phyloP scores from a whole-genome alignment of 2,888 invertebrate species.

The Latrodectus hesperus region DNA sequence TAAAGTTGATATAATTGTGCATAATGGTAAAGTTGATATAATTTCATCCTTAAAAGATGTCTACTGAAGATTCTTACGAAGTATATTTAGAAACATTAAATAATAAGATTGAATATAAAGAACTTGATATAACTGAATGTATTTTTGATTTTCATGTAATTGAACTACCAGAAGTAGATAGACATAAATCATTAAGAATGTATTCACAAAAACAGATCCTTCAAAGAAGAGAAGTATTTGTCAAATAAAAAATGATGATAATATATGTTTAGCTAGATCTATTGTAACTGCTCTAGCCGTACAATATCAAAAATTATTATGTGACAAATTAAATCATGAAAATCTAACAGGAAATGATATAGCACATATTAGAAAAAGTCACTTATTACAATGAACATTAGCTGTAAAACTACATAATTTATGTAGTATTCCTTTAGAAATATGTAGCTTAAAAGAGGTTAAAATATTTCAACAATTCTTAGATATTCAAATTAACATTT shows the following conservation, averaged over 20 bases:
- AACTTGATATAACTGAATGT: neutral
- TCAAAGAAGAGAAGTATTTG: neutral
- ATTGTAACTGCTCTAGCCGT: neutral
- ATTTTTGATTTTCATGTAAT: constrained; percentile 1
- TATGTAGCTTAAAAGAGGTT: no score
- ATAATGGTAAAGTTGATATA: neutral
- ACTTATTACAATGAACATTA: no score
- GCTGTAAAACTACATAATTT: no score
- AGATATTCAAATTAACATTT: no score
- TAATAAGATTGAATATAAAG: neutral
- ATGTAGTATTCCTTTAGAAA: no score
- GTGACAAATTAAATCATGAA: neutral
- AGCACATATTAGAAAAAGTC: no score
- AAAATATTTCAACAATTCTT: no score
- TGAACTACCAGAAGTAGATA: neutral
- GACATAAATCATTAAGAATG: neutral
- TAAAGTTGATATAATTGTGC: neutral
- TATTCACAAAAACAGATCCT: neutral
- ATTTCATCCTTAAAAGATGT: neutral
- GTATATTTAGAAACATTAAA: neutral
- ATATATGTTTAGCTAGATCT: neutral
- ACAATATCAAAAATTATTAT: neutral
- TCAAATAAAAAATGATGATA: constrained; percentile 7
- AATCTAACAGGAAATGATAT: neutral
- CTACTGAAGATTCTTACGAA: neutral